Conservation (phyloP, 2,888 invertebrate genomes). For the Pimpla rufipes region DNA sequence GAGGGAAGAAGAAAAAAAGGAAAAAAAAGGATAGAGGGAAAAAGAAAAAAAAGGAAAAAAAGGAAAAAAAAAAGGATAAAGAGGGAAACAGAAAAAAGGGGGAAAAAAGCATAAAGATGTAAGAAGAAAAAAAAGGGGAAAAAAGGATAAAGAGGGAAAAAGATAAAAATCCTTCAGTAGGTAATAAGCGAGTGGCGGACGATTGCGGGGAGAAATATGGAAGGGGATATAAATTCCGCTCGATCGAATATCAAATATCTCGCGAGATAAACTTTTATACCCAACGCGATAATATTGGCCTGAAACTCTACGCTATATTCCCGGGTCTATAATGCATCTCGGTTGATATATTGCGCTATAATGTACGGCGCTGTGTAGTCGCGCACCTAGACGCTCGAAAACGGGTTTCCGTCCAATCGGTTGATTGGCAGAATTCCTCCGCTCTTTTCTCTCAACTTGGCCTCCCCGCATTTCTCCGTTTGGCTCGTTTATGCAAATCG, state of each 20-base stretch:
- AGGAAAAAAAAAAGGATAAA: too few relatives aligned
- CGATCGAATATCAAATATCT: constrained; percentile 24
- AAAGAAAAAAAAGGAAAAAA: too few relatives aligned
- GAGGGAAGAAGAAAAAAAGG: too few relatives aligned
- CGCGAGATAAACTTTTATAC: constrained; percentile 28
- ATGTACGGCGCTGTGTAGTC: constrained; percentile 1
- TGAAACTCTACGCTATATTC: constrained; percentile 9
- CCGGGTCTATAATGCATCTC: not conserved
- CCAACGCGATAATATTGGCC: constrained; percentile 19
- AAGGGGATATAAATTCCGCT: constrained; percentile 14
- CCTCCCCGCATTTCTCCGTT: constrained; percentile 7
- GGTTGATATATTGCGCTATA: not conserved
- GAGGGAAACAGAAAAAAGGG: too few relatives aligned
- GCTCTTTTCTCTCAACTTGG: not conserved
- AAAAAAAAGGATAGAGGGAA: too few relatives aligned
- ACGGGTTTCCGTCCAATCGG: constrained; percentile 38
- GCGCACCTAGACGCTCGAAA: not conserved
- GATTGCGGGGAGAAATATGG: not conserved
- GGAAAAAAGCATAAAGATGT: too few relatives aligned
- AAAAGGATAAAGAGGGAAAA: too few relatives aligned
- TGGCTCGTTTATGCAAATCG: constrained; percentile 36
- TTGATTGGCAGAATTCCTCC: constrained; percentile 36
- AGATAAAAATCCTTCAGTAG: not conserved
- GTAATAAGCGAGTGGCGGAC: not conserved
- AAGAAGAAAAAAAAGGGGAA: too few relatives aligned